Evolutionary conservation across 2,888 invertebrate species (phyloP).

Genomic region (Sicus ferrugineus): DNA sequence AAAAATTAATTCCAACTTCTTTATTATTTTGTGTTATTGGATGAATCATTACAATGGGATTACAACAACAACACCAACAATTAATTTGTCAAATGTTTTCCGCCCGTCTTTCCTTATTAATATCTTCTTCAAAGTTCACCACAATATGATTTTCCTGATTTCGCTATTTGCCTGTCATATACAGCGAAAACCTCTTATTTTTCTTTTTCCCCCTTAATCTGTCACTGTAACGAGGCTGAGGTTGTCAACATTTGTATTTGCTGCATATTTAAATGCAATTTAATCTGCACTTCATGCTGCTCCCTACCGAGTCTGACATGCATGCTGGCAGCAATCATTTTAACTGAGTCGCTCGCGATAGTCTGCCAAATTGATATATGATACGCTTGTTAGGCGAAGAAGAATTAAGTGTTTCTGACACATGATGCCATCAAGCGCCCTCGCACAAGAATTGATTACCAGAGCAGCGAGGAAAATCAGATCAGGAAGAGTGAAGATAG

Average conservation of each 20-base stretch:
- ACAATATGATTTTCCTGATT: too few relatives aligned
- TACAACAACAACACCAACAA: too few relatives aligned
- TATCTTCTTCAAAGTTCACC: too few relatives aligned
- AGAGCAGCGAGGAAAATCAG: neutral
- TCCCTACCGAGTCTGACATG: neutral
- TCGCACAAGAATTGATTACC: neutral
- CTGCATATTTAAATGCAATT: constrained; percentile 10
- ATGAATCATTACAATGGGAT: too few relatives aligned
- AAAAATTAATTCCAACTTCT: too few relatives aligned
- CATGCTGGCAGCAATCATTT: neutral
- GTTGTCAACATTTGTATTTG: constrained; percentile 9
- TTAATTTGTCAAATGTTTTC: too few relatives aligned
- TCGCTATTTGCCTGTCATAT: too few relatives aligned
- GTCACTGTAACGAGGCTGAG: neutral
- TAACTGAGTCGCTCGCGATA: constrained; percentile 1
- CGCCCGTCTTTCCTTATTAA: too few relatives aligned
- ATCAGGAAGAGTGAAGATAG: too few relatives aligned
- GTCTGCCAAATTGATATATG: neutral
- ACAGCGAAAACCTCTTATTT: too few relatives aligned
- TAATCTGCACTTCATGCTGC: neutral
- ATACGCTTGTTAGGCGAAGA: neutral
- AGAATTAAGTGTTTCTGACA: neutral
- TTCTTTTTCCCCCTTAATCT: too few relatives aligned
- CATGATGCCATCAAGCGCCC: neutral
- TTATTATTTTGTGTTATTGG: too few relatives aligned